Percentiles rank a stretch among this genome's conserved stretches.
Evolutionary conservation across 2,888 invertebrate species (phyloP).

Genomic region (Mythimna loreyi): DNA sequence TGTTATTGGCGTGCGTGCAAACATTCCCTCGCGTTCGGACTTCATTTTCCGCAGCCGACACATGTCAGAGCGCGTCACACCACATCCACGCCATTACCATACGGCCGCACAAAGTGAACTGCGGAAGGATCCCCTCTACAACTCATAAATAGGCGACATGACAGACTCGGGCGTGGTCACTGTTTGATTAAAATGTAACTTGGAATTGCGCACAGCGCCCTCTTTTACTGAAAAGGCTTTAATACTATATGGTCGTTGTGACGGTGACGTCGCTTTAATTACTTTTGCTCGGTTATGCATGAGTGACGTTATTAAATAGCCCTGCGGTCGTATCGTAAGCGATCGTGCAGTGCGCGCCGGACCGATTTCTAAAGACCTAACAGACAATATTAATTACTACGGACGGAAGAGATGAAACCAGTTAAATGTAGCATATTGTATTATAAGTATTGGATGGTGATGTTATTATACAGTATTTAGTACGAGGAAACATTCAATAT

Average conservation of each 20-base stretch:
- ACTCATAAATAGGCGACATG: slow-evolving; percentile 85
- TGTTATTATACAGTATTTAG: background rate
- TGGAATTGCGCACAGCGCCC: slow-evolving; percentile 70
- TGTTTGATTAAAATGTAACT: slow-evolving; percentile 87
- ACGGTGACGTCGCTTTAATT: slow-evolving; percentile 82
- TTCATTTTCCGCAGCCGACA: slow-evolving; percentile 86
- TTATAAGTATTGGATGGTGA: background rate
- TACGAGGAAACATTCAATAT: background rate
- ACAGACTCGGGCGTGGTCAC: slow-evolving; percentile 83
- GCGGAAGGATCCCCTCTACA: slow-evolving; percentile 83
- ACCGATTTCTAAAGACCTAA: slow-evolving; percentile 56
- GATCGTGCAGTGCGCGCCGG: slow-evolving; percentile 64
- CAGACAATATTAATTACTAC: slow-evolving; percentile 54
- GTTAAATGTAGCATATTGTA: slow-evolving; percentile 25
- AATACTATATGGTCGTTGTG: slow-evolving; percentile 75
- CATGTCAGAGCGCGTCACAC: slow-evolving; percentile 86
- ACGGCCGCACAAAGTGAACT: slow-evolving; percentile 80
- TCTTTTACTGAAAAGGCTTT: slow-evolving; percentile 76
- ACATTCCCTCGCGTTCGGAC: slow-evolving; percentile 76
- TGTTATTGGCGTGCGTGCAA: slow-evolving; percentile 65
- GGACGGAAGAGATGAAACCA: slow-evolving; percentile 24
- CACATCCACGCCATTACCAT: slow-evolving; percentile 86
- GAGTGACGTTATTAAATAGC: slow-evolving; percentile 77
- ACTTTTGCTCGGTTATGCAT: slow-evolving; percentile 81
- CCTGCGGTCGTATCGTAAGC: slow-evolving; percentile 70